Base-by-base conservation (phyloP, 2,888 invertebrate genomes). In the Clanis bilineata region DNA sequence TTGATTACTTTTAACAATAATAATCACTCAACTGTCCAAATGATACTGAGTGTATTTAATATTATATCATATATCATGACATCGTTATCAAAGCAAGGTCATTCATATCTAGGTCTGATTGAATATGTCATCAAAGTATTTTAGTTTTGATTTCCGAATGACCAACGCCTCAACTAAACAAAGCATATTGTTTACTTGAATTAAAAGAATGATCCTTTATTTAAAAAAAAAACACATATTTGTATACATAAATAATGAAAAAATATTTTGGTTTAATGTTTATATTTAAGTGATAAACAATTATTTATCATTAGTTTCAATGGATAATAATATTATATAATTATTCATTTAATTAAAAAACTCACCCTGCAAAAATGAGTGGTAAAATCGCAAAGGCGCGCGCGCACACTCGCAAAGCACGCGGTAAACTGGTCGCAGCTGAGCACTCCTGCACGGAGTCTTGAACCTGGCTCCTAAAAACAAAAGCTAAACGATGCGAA, bases 361-460 rank as follows among this genome's bases (percentile, higher is more conserved):
- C 32, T 67, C 57, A 69, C 66, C 66, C 61, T 59, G 21, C 9
- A 36, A 56, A 15, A 43, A 56, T 15, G 25, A 51, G 9, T 18
- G 25, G 21, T 18, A 58, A 38, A 45, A 51, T 23, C 47, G 47
- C 22, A 7, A 18, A 47, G 56, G 66, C 62, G 64, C 72, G 73
- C 68, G 72, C 69, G 63, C 63, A 58, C 73, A 55, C 63, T 59
- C 3, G 58, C 57, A 59, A 63, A 63, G 62, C 68, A 64, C 69
- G 65, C 55, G 60, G 64, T 62, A 65, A 64, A 73, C 74, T 74
- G 71, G 22, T 56, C 64, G 55, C 41, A n/a, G n/a, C n/a, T n/a
- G n/a, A 44, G 39, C 60, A 62, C 64, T 64, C 68, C 64, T 61
- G 68, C 65, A 64, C 66, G 60, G 59, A 62, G 63, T 67, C 63